Evolutionary conservation across 2,113 vertebrate species (phyloP).

Genomic region (Vombatus ursinus): DNA sequence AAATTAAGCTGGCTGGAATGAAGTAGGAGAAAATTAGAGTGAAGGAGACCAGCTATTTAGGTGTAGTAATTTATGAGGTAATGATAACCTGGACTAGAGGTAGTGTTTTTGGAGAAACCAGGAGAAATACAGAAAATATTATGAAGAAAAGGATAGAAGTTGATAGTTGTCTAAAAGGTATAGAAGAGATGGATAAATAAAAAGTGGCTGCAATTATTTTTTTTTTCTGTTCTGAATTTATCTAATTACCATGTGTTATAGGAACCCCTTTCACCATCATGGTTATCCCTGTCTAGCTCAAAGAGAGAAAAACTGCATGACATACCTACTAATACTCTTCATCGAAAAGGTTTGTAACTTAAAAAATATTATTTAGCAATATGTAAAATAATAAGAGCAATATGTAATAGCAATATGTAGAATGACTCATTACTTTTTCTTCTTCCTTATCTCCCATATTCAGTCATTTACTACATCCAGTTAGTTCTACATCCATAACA

Average conservation of each 20-base stretch:
- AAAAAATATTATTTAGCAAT: neutral
- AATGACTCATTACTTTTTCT: neutral
- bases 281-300: constrained; percentile 66
- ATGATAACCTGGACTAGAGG: neutral
- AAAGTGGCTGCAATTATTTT: neutral
- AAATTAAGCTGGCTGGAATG: neutral
- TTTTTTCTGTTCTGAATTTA: constrained; percentile 13
- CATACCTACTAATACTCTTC: constrained; percentile 30
- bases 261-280: constrained; percentile 67
- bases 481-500: neutral
- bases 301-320: constrained; percentile 50
- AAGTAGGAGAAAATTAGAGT: neutral
- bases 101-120: constrained; percentile 19
- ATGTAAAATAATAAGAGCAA: neutral
- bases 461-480: neutral
- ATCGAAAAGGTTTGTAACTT: constrained; percentile 79
- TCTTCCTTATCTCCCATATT: neutral
- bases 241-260: constrained; percentile 67
- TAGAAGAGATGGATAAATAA: neutral
- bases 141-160: constrained; percentile 5
- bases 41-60: neutral
- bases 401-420: neutral
- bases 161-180: neutral
- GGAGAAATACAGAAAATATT: neutral
- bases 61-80: neutral